Evolutionary conservation across 2,113 vertebrate species (phyloP), one percentile per base, ranked within the genome.

Genomic region (Ammodytes dubius): DNA sequence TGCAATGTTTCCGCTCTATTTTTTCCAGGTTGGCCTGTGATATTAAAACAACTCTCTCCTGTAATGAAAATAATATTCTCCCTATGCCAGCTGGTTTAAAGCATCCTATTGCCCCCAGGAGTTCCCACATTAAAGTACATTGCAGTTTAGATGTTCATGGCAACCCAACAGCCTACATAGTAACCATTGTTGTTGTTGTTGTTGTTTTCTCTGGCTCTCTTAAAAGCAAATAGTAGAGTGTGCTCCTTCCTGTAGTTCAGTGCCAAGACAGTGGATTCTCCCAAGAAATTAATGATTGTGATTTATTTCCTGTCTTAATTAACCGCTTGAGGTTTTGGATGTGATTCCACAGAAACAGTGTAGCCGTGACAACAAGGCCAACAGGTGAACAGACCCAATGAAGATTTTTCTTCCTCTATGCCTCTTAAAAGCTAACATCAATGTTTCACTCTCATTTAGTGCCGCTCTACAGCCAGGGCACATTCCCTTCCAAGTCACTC

Each of bases 321-420:
- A 76, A 86, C 46, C 73, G 83, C 53, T 70, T 63, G n/a, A 70
- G 91, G 72, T 85, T 76, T 65, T 74, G 5, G 0, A 47, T 84
- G 66, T 73, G 74, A 81, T 80, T 63, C 0, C 0, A 0, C 67
- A 75, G 37, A 83, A 90, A 82, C 73, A 67, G 46, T 15, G 52
- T 14, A 84, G 66, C 46, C 58, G 85, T 87, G 89, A 83, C 8
- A 92, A 89, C 82, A 86, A 86, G 65, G 35, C 10, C 13, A 46
- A 15, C 57, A 60, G 70, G 50, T 70, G 61, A 45, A 64, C 2
- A 39, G 60, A 46, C 15, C 19, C 7, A 37, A 42, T 15, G 19
- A 58, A 71, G 5, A 47, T 42, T 66, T 6, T 43, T 39, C 65
- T 10, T 61, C 2, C 14, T 39, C 37, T 50, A 49, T 61, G 40